Evolutionary conservation across 2,797 vertebrate species (phyloP), one percentile per base, ranked within the genome.

Genomic region (Buceros bicornis): DNA sequence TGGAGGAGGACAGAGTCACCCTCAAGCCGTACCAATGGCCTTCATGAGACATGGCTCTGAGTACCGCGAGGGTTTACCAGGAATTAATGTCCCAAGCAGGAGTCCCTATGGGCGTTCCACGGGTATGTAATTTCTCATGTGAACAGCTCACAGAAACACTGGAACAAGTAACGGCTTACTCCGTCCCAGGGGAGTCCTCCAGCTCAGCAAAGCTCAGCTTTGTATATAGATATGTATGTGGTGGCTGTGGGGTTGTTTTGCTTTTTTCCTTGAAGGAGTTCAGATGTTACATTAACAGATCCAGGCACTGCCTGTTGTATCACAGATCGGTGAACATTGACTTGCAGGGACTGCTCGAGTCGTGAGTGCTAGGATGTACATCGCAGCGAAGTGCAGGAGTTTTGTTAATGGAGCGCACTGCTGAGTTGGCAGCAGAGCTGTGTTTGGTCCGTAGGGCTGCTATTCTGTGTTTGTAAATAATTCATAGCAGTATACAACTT

Each of bases 21-120:
- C 92, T 10, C 51, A 73, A 67, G 74, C 29, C 71, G 93, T 97
- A 57, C 97, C 97, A 19, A 96, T 98, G 97, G 35, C 28, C 26
- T 50, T 92, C n/a, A 17, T 97, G 74, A 80, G 60, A 10, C 61
- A 33, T 16, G 29, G 8, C 35, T 65, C 65, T 54, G 89, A 42
- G 10, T 48, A 79, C 42, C 82, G 50, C 1, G 45, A 61, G 28
- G 50, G 9, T 25, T 15, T 43, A 21, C 78, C 57, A 16, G 35
- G 74, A 71, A 51, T 53, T 53, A 42, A 58, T 65, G 56, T 56
- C 26, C 37, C 74, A 20, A 61, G 61, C 31, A 89, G 78, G 16
- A 66, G 43, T 26, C 62, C 76, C 4, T 54, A 96, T 71, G 82
- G 54, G 50, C 58, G 43, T 50, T 85, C 86, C 64, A 73, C 54